phyloP scores from a whole-genome alignment of 1,140 invertebrate genomes.

The Caenorhabditis remanei region DNA sequence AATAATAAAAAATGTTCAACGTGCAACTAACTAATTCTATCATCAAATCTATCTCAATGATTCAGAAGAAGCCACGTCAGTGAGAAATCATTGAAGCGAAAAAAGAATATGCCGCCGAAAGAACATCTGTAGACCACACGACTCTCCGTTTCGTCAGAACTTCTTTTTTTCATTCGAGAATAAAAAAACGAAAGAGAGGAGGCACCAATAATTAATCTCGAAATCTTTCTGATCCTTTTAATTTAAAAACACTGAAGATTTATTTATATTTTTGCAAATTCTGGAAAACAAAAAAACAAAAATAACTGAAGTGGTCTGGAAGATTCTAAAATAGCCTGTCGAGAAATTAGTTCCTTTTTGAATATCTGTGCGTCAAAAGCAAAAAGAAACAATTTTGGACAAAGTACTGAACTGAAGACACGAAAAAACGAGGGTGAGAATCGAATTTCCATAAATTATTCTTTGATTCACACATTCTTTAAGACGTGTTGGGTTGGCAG shows the following conservation, averaged over 20 bases:
- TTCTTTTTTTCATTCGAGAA: neutral
- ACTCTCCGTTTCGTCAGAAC: neutral
- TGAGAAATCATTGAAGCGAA: slow-evolving; percentile 11
- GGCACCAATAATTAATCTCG: neutral
- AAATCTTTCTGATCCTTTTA: neutral
- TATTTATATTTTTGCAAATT: neutral
- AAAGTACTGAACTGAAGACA: neutral
- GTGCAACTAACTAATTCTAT: slow-evolving; percentile 4
- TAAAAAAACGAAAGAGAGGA: neutral
- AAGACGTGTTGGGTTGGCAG: neutral
- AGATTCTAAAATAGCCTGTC: too few relatives aligned
- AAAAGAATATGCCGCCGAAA: neutral
- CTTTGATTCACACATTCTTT: slow-evolving; percentile 36
- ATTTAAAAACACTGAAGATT: neutral
- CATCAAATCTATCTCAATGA: slow-evolving; percentile 18
- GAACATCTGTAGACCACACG: slow-evolving; percentile 51
- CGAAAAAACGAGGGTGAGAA: neutral
- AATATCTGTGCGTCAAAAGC: too few relatives aligned
- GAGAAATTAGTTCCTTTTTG: too few relatives aligned
- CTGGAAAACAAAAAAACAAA: neutral
- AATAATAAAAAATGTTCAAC: neutral
- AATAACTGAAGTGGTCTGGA: too few relatives aligned
- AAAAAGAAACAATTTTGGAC: neutral
- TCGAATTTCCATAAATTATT: slow-evolving; percentile 48
- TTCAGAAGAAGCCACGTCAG: slow-evolving; percentile 11